Evolutionary conservation across 2,797 vertebrate species (phyloP).

Genomic region (Aphelocoma californica): DNA sequence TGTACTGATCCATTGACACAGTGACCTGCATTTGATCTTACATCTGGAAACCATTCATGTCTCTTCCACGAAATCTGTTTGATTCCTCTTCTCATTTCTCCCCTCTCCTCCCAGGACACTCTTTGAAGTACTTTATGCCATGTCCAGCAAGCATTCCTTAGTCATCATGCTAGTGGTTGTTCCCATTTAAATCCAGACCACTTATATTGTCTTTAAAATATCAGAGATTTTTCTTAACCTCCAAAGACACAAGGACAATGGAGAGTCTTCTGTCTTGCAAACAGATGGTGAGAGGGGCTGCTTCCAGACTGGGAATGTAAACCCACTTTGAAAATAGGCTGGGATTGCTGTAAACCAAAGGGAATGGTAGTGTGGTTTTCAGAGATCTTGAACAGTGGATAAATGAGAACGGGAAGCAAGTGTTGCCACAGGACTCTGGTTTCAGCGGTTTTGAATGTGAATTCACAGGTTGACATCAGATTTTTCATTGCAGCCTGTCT

Average conservation of each 20-base stretch:
- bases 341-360: conserved; percentile 10
- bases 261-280: background rate
- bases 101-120: background rate
- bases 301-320: background rate
- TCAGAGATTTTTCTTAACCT: background rate
- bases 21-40: background rate
- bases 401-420: background rate
- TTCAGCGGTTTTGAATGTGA: background rate
- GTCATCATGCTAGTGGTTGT: background rate
- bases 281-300: background rate
- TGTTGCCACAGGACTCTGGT: background rate
- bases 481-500: background rate
- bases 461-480: background rate
- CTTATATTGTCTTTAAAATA: background rate
- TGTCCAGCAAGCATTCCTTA: background rate
- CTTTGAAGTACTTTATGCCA: background rate
- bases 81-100: background rate
- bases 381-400: background rate
- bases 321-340: background rate
- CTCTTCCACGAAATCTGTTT: background rate
- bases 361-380: background rate
- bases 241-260: background rate
- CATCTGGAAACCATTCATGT: background rate
- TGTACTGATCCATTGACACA: background rate
- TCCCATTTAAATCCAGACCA: background rate